Conservation (phyloP, 1,140 invertebrate genomes). For the Heliconius congener region DNA sequence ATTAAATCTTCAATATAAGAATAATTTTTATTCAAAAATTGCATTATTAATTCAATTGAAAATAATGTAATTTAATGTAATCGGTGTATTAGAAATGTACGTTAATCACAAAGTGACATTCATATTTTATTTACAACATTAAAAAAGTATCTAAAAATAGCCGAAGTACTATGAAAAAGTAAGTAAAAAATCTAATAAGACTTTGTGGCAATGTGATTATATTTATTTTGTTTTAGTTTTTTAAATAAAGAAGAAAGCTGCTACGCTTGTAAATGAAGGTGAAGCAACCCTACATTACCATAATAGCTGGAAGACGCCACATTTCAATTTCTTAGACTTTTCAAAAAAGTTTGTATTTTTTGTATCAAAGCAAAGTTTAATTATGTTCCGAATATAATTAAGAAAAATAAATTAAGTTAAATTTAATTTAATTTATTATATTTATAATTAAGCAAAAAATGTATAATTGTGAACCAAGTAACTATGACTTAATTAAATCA, state of each 20-base stretch:
- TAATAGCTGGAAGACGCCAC: conserved; percentile 67
- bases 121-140: not conserved
- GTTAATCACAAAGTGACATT: too few species aligned
- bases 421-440: too few species aligned
- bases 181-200: conserved; percentile 75
- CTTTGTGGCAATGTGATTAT: conserved; percentile 70
- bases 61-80: too few species aligned
- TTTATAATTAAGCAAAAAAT: not conserved
- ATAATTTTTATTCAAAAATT: too few species aligned
- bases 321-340: not conserved
- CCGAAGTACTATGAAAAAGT: conserved; percentile 71
- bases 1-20: too few species aligned
- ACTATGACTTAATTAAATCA: not conserved
- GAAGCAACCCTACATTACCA: conserved; percentile 70
- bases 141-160: conserved; percentile 46
- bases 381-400: not conserved
- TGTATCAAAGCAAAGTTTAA: not conserved
- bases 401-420: too few species aligned
- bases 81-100: too few species aligned
- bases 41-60: too few species aligned
- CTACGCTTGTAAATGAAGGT: conserved; percentile 70
- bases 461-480: not conserved
- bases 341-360: not conserved
- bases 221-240: conserved; percentile 73
- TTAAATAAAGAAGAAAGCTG: conserved; percentile 61